Percentiles rank a stretch among this genome's conserved stretches.
Evolutionary conservation across 2,113 vertebrate species (phyloP).

Genomic region (Clarias batrachus): DNA sequence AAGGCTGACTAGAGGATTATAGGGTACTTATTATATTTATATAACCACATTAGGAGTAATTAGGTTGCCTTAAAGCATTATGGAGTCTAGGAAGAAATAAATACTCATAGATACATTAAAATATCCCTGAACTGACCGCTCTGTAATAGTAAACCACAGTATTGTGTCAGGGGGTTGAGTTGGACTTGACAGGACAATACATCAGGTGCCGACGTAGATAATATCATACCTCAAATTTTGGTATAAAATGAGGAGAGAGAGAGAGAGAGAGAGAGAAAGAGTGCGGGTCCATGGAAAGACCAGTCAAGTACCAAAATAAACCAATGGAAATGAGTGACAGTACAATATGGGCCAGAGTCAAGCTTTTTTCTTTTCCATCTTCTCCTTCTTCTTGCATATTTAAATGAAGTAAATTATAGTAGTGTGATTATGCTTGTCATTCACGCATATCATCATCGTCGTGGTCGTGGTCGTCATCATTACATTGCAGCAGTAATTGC

Average conservation of each 20-base stretch:
- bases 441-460: neutral
- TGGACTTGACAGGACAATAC: neutral
- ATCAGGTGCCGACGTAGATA: neutral
- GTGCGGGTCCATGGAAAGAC: neutral
- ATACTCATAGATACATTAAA: neutral
- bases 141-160: neutral
- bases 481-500: neutral
- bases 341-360: neutral
- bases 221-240: neutral
- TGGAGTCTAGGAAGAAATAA: neutral
- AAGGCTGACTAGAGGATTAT: neutral
- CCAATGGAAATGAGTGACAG: neutral
- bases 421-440: neutral
- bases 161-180: neutral
- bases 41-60: neutral
- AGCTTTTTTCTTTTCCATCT: neutral
- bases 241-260: neutral
- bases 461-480: neutral
- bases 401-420: neutral
- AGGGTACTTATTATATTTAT: neutral
- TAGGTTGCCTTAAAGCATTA: neutral
- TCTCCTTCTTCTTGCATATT: neutral
- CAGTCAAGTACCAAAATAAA: neutral
- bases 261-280: too few relatives aligned
- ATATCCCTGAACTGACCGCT: neutral